phyloP scores from a whole-genome alignment of 2,888 invertebrate species.

The Diogma glabrata region DNA sequence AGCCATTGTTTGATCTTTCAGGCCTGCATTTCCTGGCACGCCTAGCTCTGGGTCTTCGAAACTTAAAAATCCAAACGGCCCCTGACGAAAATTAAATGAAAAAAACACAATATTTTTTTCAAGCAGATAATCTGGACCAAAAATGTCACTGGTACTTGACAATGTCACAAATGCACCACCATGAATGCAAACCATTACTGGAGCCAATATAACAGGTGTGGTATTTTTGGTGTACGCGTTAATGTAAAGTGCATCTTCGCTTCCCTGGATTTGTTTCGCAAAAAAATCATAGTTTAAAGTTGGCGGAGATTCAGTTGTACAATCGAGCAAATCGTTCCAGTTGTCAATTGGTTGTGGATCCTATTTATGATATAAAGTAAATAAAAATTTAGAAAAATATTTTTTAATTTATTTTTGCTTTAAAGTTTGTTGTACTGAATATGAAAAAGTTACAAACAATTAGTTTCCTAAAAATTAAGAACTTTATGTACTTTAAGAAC shows the following conservation, averaged over 20 bases:
- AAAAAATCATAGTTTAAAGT: too few relatives aligned
- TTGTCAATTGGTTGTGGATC: constrained; percentile 34
- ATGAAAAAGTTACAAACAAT: too few relatives aligned
- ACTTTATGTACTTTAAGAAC: too few relatives aligned
- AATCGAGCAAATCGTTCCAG: constrained; percentile 37
- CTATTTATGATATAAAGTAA: too few relatives aligned
- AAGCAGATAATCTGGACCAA: constrained; percentile 37
- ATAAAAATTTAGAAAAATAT: too few relatives aligned
- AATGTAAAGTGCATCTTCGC: constrained; percentile 42
- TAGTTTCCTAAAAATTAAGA: too few relatives aligned
- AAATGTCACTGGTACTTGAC: constrained; percentile 34
- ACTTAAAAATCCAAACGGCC: constrained; percentile 29
- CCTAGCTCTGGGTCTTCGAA: constrained; percentile 29
- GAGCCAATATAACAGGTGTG: constrained; percentile 24
- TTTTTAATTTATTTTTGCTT: too few relatives aligned
- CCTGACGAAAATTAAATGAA: constrained; percentile 23
- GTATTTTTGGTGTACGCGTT: constrained; percentile 36
- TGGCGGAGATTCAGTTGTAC: too few relatives aligned
- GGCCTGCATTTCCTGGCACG: constrained; percentile 36
- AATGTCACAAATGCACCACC: constrained; percentile 40
- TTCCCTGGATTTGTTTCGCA: constrained; percentile 36
- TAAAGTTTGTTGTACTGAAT: too few relatives aligned
- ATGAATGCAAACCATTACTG: constrained; percentile 40
- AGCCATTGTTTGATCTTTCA: constrained; percentile 2
- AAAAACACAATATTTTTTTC: constrained; percentile 29